Evolutionary conservation across 2,797 vertebrate species (phyloP).

Genomic region (Acropternis orthonyx): DNA sequence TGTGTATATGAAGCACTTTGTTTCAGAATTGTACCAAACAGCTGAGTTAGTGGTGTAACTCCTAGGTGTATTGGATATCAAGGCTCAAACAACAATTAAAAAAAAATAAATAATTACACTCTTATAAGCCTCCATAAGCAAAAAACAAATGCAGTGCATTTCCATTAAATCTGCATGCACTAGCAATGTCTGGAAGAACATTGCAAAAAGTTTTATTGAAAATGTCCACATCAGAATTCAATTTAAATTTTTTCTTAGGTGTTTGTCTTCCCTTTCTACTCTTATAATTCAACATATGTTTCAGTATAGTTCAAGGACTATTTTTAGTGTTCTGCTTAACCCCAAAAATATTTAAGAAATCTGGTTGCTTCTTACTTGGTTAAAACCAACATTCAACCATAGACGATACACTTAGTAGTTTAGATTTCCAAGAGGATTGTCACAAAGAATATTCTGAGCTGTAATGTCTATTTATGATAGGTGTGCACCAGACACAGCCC

Average conservation of each 20-base stretch:
- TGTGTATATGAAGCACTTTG: not conserved
- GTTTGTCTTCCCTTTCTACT: not conserved
- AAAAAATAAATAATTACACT: not conserved
- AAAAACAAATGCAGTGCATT: not conserved
- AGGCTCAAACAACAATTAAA: not conserved
- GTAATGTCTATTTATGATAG: slow-evolving; percentile 68
- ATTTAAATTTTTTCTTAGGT: not conserved
- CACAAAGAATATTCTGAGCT: not conserved
- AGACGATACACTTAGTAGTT: not conserved
- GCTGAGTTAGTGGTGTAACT: not conserved
- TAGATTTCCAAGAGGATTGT: not conserved
- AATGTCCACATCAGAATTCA: not conserved
- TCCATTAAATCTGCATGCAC: not conserved
- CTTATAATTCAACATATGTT: not conserved
- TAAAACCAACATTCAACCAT: not conserved
- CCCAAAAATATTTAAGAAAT: not conserved
- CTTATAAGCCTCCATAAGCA: not conserved
- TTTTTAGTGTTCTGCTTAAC: not conserved
- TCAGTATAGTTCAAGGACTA: not conserved
- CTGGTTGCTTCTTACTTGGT: not conserved
- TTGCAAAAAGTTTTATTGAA: not conserved
- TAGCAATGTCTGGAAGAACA: not conserved
- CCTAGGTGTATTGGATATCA: not conserved
- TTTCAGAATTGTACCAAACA: not conserved
- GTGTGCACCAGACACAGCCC: slow-evolving; percentile 84